Conservation (phyloP, 2,113 vertebrate species). For the Bungarus multicinctus region DNA sequence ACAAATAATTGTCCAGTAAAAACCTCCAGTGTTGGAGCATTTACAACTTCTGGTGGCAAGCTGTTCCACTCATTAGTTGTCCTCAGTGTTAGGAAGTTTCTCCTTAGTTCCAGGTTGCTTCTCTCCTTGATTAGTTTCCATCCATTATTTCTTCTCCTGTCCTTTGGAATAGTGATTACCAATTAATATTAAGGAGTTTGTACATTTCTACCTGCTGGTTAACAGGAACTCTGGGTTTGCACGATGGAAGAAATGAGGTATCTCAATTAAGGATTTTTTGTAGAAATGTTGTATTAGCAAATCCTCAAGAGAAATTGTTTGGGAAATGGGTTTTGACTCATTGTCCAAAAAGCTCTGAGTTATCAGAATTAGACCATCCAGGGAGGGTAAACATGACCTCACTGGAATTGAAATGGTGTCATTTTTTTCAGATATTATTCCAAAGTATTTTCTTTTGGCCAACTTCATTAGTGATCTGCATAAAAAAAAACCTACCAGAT, state of each 20-base stretch:
- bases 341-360: neutral
- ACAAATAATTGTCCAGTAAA: no score
- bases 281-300: neutral
- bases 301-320: neutral
- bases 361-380: neutral
- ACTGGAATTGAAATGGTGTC: no score
- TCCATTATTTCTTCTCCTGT: no score
- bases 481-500: no score
- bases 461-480: neutral
- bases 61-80: no score
- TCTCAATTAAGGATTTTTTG: neutral
- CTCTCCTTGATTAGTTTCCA: no score
- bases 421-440: neutral
- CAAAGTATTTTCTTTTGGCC: neutral
- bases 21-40: no score
- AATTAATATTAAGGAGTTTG: neutral
- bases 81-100: no score
- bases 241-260: neutral
- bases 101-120: no score
- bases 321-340: neutral
- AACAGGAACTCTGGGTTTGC: no score
- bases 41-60: no score
- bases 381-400: neutral
- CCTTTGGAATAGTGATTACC: neutral
- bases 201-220: neutral